Base-by-base conservation (phyloP, 2,797 vertebrate genomes). In the Anniella stebbinsi region DNA sequence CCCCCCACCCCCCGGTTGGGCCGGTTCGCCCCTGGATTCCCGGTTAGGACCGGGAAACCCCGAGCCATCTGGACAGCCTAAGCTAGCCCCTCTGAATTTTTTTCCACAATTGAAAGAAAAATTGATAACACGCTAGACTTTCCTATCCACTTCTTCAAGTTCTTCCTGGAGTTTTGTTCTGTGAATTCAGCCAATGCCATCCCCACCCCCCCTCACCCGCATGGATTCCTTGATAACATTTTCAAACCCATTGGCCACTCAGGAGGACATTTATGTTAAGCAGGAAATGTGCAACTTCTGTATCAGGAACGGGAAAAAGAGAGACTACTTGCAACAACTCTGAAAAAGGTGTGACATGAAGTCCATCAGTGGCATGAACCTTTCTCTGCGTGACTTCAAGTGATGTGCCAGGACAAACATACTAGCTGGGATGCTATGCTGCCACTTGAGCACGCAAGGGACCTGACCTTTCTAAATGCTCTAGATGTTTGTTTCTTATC, bases 401-500 rank as follows among this genome's bases (percentile, higher is more conserved):
- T 3, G 36, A 41, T 18, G 4, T 23, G 45, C 2, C 57, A 18
- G 36, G 63, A 28, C 66, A 54, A 38, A 69, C 36, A 17, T 28
- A 13, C 25, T 11, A 7, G 63, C 45, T n/a, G 11, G 33, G 38
- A 45, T 60, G 72, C 83, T 92, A 88, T 90, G 54, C 85, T 93
- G 89, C 87, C 17, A 88, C 88, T 91, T 7, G 25, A 87, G 88
- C 89, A 88, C 91, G 84, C 0, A 0, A 95, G 93, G 91, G 93
- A 95, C 85, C 0, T 13, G 92, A 94, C 96, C 95, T 95, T 95
- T 95, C 91, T 83, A 89, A 90, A 93, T 92, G 95, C 89, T 93
- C 93, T 60, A 81, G 88, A 94, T 96, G 94, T 95, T 96, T 95
- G 92, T 96, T 96, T 95, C 80, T 92, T 93, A 93, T 94, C 94